phyloP scores from a whole-genome alignment of 2,113 vertebrate species.

The Gobio gobio region DNA sequence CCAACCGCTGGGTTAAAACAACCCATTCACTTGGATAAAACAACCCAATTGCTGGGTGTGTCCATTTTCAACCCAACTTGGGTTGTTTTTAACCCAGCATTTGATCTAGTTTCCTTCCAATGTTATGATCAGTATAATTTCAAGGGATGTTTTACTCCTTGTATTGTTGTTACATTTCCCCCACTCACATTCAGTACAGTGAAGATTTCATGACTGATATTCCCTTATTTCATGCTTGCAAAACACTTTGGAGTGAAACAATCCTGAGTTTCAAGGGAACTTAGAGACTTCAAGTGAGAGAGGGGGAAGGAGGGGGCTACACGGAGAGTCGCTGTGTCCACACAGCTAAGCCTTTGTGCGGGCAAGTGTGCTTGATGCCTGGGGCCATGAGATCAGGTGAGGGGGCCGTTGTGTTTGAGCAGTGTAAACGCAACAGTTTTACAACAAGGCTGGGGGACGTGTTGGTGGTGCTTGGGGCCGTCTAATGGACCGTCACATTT shows the following conservation, averaged over 20 bases:
- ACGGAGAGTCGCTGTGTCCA: conserved; percentile 43
- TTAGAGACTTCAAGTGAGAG: conserved; percentile 30
- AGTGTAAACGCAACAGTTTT: conserved; percentile 59
- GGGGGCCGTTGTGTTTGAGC: conserved; percentile 44
- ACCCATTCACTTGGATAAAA: too few species aligned
- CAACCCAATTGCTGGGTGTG: too few species aligned
- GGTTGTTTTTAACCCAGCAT: too few species aligned
- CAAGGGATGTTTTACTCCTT: not conserved
- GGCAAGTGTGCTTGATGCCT: conserved; percentile 39
- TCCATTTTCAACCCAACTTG: too few species aligned
- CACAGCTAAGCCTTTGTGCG: conserved; percentile 61
- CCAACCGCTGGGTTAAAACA: too few species aligned
- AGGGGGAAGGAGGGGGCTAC: conserved; percentile 19
- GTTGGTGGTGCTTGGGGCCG: conserved; percentile 19
- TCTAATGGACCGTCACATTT: conserved; percentile 42
- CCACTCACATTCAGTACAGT: not conserved
- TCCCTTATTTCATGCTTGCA: conserved; percentile 7
- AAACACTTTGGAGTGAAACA: conserved; percentile 38
- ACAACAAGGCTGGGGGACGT: conserved; percentile 46
- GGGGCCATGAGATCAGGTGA: conserved; percentile 60
- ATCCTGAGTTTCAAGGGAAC: conserved; percentile 52
- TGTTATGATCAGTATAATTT: not conserved
- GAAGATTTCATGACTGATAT: conserved; percentile 21
- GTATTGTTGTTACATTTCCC: not conserved
- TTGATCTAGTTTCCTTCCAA: not conserved